Evolutionary conservation across 2,888 invertebrate genomes (phyloP).

Genomic region (Trisateles emortualis): DNA sequence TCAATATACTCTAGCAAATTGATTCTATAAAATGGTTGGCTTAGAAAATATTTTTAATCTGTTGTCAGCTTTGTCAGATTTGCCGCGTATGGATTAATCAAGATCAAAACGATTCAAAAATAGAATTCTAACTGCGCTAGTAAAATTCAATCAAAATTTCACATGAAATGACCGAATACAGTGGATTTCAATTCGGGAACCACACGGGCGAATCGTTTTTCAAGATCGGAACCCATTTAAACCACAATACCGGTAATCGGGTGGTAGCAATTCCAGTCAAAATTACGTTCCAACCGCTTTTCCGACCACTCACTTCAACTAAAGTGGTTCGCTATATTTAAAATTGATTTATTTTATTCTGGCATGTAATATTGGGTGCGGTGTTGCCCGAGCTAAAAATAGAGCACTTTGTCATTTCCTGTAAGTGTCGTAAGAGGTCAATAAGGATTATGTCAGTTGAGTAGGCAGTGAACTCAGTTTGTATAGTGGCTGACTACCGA

Average conservation of each 20-base stretch:
- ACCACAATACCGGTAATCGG: constrained; percentile 72
- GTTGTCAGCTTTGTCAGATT: constrained; percentile 5
- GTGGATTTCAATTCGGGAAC: constrained; percentile 52
- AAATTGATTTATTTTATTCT: constrained; percentile 36
- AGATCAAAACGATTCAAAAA: constrained; percentile 17
- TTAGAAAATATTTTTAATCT: background rate
- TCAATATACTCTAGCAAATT: background rate
- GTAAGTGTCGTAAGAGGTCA: constrained; percentile 4
- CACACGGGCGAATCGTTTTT: constrained; percentile 67
- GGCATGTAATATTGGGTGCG: background rate
- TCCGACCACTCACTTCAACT: constrained; percentile 40
- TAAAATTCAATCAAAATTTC: constrained; percentile 55
- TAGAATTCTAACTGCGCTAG: constrained; percentile 34
- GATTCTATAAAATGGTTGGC: background rate
- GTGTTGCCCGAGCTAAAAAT: constrained; percentile 7
- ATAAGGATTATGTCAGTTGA: constrained; percentile 7
- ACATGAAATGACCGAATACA: constrained; percentile 47
- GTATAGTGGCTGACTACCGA: background rate
- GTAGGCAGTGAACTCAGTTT: background rate
- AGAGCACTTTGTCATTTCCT: constrained; percentile 8
- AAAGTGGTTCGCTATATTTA: constrained; percentile 34
- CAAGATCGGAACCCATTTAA: constrained; percentile 68
- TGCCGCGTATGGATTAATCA: constrained; percentile 13
- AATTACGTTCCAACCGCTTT: constrained; percentile 58
- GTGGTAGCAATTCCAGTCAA: constrained; percentile 56